Conservation (phyloP, 2,888 invertebrate species). For the Syrista parreyssii region DNA sequence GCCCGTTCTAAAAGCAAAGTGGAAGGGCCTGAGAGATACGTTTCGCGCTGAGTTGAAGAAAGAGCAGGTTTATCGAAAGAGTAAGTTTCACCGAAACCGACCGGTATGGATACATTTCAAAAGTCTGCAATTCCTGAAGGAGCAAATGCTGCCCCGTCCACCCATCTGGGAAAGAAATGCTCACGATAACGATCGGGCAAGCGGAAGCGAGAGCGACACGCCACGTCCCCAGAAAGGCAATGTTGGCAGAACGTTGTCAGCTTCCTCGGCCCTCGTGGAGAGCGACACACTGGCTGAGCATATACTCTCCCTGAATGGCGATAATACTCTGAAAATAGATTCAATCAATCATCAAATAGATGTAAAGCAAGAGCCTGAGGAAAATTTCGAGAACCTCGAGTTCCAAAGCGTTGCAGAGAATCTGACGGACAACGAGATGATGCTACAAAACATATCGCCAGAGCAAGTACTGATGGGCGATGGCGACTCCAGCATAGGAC, state of each 20-base stretch:
- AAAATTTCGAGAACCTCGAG: conserved; percentile 48
- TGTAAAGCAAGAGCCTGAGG: conserved; percentile 53
- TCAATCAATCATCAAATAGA: conserved; percentile 38
- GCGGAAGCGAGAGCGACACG: conserved; percentile 34
- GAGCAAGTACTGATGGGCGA: conserved; percentile 55
- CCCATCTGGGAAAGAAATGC: conserved; percentile 57
- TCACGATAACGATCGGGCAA: conserved; percentile 33
- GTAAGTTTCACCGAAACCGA: conserved; percentile 52
- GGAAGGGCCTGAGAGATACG: conserved; percentile 63
- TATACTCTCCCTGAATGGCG: conserved; percentile 29
- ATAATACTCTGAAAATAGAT: conserved; percentile 36
- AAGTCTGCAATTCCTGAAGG: conserved; percentile 62
- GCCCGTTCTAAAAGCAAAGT: conserved; percentile 56
- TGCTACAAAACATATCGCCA: conserved; percentile 55
- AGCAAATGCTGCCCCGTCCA: conserved; percentile 61
- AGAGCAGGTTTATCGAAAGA: conserved; percentile 55
- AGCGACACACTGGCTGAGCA: conserved; percentile 21
- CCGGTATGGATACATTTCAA: conserved; percentile 64
- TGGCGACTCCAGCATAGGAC: conserved; percentile 44
- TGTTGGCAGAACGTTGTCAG: neutral
- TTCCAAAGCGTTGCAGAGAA: conserved; percentile 48
- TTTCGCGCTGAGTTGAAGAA: conserved; percentile 63
- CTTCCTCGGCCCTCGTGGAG: conserved; percentile 17
- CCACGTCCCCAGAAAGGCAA: conserved; percentile 9
- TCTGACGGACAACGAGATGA: conserved; percentile 51